Percentiles rank a stretch among this genome's conserved stretches.
Conservation (phyloP, 2,888 invertebrate genomes). For the Catocala fraxini region DNA sequence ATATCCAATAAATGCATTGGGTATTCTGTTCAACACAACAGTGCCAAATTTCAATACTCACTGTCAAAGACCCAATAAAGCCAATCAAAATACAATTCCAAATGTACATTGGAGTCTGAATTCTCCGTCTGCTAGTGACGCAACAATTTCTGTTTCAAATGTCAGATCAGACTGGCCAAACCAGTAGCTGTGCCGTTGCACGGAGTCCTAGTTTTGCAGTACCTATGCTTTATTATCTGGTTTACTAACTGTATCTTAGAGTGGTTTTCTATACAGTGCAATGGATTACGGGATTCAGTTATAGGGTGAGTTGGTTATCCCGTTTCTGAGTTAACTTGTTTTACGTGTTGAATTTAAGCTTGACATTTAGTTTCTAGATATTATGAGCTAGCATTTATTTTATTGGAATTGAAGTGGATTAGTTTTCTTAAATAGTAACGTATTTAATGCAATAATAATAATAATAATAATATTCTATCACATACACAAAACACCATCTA, state of each 20-base stretch:
- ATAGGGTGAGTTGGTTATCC: too few relatives aligned
- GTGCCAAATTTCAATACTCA: background rate
- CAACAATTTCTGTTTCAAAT: slow-evolving; percentile 35
- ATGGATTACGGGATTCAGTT: slow-evolving; percentile 15
- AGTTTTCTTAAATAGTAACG: too few relatives aligned
- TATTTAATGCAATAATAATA: too few relatives aligned
- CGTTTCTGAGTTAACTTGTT: too few relatives aligned
- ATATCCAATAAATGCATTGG: too few relatives aligned
- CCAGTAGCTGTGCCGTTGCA: slow-evolving; percentile 42
- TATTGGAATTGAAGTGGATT: too few relatives aligned
- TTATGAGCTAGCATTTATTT: too few relatives aligned
- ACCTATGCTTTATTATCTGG: slow-evolving; percentile 10
- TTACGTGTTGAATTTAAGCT: too few relatives aligned
- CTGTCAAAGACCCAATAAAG: slow-evolving; percentile 1
- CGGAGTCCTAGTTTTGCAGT: slow-evolving; percentile 10
- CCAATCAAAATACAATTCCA: background rate
- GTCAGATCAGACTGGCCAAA: slow-evolving; percentile 35
- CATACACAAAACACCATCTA: too few relatives aligned
- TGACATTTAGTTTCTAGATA: too few relatives aligned
- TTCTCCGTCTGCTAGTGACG: slow-evolving; percentile 39
- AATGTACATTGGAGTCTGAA: background rate
- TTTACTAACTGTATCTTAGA: slow-evolving; percentile 18
- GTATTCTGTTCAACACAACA: too few relatives aligned
- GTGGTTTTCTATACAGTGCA: slow-evolving; percentile 1
- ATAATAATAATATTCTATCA: too few relatives aligned